A percentile compares a stretch with the other conserved stretches of the same genome.
phyloP scores from a whole-genome alignment of 1,140 invertebrate genomes.

The Zaprionus lachaisei region DNA sequence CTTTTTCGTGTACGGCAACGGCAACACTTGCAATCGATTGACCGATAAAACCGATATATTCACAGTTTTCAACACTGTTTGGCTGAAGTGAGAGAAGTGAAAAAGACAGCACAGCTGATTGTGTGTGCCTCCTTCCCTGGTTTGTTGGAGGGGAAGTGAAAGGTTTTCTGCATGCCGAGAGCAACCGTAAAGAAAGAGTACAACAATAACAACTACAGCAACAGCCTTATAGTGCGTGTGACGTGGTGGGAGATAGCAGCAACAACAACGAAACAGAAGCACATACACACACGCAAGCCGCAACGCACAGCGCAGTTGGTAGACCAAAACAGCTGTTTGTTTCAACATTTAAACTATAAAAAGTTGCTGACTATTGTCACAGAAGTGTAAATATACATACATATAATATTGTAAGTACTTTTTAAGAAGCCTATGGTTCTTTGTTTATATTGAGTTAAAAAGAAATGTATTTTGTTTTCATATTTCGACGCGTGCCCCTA shows the following conservation, averaged over 20 bases:
- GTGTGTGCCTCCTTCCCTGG: constrained; percentile 44
- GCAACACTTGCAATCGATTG: constrained; percentile 56
- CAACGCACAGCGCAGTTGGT: constrained; percentile 55
- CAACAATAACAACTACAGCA: constrained; percentile 33
- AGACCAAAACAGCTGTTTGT: constrained; percentile 77
- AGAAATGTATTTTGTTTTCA: constrained; percentile 55
- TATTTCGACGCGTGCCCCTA: constrained; percentile 48
- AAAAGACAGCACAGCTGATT: constrained; percentile 65
- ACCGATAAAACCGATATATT: constrained; percentile 48
- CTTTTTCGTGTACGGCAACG: constrained; percentile 18
- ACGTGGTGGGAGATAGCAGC: constrained; percentile 61
- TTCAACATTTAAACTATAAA: constrained; percentile 66
- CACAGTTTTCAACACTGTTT: constrained; percentile 65
- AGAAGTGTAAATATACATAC: constrained; percentile 35
- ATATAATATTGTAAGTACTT: constrained; percentile 58
- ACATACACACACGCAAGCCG: constrained; percentile 4
- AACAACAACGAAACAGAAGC: constrained; percentile 19
- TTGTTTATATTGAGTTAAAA: constrained; percentile 55
- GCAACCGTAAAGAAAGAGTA: constrained; percentile 34
- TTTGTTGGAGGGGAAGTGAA: constrained; percentile 49
- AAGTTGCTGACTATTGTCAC: constrained; percentile 34
- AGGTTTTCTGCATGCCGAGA: constrained; percentile 34
- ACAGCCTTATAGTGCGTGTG: constrained; percentile 48
- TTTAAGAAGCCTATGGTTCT: constrained; percentile 38
- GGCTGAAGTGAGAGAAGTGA: constrained; percentile 24